Evolutionary conservation across 2,113 vertebrate species (phyloP), one percentile per base, ranked within the genome.

Genomic region (Gobio gobio): DNA sequence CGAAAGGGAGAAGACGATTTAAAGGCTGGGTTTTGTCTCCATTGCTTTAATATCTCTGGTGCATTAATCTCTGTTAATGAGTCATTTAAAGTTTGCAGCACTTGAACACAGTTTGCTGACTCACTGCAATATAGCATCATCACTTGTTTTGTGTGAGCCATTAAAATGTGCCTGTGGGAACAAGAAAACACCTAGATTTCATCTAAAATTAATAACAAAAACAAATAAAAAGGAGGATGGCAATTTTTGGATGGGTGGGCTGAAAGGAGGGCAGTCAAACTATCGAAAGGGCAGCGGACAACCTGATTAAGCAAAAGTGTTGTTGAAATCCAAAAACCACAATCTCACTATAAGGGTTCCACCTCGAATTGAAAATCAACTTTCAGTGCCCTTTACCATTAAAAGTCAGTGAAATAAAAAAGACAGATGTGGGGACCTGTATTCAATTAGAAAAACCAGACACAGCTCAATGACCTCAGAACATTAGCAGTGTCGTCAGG

Each of bases 381-480:
- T 64, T 49, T 64, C 29, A 61, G 20, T 63, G 78, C 72, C 74
- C 45, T 49, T 24, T 56, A 45, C 36, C 33, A 78, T 66, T 82
- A 59, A 63, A 78, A 66, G 79, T 66, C 8, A 78, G 68, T 36
- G 16, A 76, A 83, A 81, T 83, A 51, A 61, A 84, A 78, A 82
- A 86, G 76, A 29, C 54, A 83, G 63, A 78, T 47, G 75, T 73
- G 43, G 43, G 2, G 63, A 83, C 70, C 61, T 61, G 61, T 72
- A 82, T 88, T 86, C 85, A 86, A 84, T 88, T 86, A 47, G 47
- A 72, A 72, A 80, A 84, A 84, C 45, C n/a, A 73, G 85, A 78
- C 78, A 63, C 77, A 78, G 72, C 79, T 88, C 72, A 77, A 73
- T 82, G 77, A 84, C 83, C 72, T 68, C 78, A 64, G 79, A 80